Evolutionary conservation across 1,140 invertebrate species (phyloP).

Genomic region (Pseudomyrmex sp.): DNA sequence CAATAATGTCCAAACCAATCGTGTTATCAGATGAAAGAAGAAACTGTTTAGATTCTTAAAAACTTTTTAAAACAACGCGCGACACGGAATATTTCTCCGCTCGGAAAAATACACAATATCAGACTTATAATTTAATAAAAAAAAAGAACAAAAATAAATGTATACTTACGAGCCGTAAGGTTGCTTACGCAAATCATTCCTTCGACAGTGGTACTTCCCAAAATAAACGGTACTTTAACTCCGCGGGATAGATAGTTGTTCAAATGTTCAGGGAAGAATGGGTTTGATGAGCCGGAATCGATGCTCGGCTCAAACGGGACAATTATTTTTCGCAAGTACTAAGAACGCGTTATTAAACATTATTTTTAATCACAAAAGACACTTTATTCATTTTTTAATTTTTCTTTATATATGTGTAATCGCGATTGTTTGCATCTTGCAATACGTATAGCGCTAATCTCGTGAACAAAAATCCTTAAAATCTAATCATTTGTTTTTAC

Average conservation of each 20-base stretch:
- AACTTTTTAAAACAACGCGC: no score
- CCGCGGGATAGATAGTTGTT: conserved; percentile 78
- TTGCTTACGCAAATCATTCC: conserved; percentile 82
- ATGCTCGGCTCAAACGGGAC: no score
- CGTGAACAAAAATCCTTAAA: no score
- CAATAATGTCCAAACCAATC: background rate
- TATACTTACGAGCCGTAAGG: conserved; percentile 53
- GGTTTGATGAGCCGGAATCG: conserved; percentile 56
- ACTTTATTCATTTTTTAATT: conserved; percentile 58
- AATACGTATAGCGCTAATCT: background rate
- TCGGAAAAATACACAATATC: no score
- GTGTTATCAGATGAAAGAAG: background rate
- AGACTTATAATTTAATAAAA: background rate
- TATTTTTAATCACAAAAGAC: no score
- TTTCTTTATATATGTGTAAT: conserved; percentile 77
- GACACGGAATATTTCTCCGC: no score
- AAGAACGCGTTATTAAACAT: no score
- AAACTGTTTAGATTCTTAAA: background rate
- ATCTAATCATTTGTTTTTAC: no score
- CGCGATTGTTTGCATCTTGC: conserved; percentile 66
- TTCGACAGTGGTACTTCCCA: conserved; percentile 87
- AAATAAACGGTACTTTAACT: conserved; percentile 86
- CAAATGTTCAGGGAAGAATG: conserved; percentile 82
- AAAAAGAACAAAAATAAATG: background rate
- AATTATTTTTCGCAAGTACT: no score